Base-by-base conservation (phyloP, 1,140 invertebrate genomes). In the Akabosia matsudoensis region DNA sequence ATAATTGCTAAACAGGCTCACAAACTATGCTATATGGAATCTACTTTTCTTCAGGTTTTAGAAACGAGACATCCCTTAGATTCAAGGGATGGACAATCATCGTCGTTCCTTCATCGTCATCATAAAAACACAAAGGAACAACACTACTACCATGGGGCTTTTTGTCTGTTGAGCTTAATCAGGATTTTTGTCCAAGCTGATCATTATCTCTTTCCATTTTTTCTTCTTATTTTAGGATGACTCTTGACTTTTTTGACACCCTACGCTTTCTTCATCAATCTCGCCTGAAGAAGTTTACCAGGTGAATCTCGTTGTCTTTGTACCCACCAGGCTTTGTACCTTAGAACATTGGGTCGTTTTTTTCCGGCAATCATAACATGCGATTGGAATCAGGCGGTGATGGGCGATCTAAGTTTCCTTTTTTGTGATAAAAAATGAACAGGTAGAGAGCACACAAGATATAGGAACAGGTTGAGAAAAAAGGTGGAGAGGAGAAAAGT, bases 241-340 rank as follows among this genome's bases (percentile, higher is more conserved):
- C 61, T 67, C 61, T 67, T 67, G 61, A 67, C 61, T 67, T 67
- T 67, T 67, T 67, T 67, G 61, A 67, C 61, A 67, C 61, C 61
- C 61, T 67, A 67, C 61, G 61, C 61, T 67, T 67, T 67, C 18
- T 67, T 67, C 61, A 67, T 67, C 61, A 67, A 67, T 67, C 61
- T 67, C 61, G 26, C 28, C 31, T 67, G 61, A 67, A 67, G 61
- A 30, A 7, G 26, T 67, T 7, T 7, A 30, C 3, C 61, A 10
- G 28, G 13, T 28, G 61, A 28, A 31, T 31, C 4, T 67, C 22
- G 7, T 67, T 67, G 31, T 24, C 13, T 67, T 67, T 67, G 28
- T 31, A 1, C n/a, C 22, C 14, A 7, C 24, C 61, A 67, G 24
- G 54, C 14, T 61, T n/a, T n/a, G n/a, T n/a, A n/a, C n/a, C n/a